phyloP scores from a whole-genome alignment of 2,888 invertebrate species.

The Ecliptopera silaceata region DNA sequence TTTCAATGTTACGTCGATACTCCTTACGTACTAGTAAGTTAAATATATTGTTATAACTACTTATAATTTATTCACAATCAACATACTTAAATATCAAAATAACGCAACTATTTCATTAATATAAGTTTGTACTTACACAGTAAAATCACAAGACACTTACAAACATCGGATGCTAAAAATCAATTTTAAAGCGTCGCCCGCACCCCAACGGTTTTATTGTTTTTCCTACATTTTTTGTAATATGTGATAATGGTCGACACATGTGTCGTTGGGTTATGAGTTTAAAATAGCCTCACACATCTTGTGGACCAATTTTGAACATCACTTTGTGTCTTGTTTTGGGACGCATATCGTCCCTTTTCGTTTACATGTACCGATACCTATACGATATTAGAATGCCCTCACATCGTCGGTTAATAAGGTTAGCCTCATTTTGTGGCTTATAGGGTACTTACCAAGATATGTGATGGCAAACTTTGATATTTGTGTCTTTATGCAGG shows the following conservation, averaged over 20 bases:
- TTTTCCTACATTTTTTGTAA: conserved; percentile 80
- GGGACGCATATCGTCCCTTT: conserved; percentile 17
- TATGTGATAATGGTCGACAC: conserved; percentile 82
- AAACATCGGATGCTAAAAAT: conserved; percentile 51
- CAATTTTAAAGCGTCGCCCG: conserved; percentile 73
- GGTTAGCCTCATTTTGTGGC: no score
- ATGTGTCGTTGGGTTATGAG: conserved; percentile 81
- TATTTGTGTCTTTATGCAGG: no score
- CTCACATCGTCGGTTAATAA: no score
- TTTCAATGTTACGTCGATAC: no score
- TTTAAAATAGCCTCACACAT: conserved; percentile 80
- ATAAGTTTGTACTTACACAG: not conserved
- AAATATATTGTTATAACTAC: no score
- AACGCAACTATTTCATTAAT: not conserved
- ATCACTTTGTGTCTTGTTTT: conserved; percentile 49
- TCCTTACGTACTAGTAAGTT: no score
- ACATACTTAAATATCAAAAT: not conserved
- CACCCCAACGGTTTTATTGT: conserved; percentile 73
- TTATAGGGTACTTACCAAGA: no score
- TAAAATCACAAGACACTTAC: conserved; percentile 25
- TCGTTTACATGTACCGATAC: no score
- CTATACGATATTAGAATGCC: no score
- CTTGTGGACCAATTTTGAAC: conserved; percentile 68
- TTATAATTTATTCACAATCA: no score
- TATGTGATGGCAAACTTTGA: no score